phyloP scores from a whole-genome alignment of 2,113 vertebrate genomes.

The Coregonus clupeaformis region DNA sequence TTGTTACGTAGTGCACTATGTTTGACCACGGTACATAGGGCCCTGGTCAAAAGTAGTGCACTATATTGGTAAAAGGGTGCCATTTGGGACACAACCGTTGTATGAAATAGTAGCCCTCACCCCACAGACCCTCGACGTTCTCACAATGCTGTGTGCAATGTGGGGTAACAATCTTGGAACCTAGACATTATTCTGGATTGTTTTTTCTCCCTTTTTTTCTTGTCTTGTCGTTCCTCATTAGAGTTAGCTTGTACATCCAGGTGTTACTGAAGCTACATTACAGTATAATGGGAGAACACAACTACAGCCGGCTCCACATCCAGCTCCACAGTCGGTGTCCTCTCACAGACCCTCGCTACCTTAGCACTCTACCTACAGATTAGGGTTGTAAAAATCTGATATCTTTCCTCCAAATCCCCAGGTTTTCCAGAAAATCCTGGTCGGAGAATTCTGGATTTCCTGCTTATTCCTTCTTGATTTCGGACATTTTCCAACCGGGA shows the following conservation, averaged over 20 bases:
- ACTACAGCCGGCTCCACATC: neutral
- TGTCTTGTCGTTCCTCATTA: neutral
- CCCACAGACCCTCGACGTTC: too few relatives aligned
- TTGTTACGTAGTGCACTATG: neutral
- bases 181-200: too few relatives aligned
- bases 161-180: too few relatives aligned
- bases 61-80: neutral
- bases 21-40: too few relatives aligned
- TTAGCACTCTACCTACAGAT: neutral
- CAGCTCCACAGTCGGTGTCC: conserved; percentile 15
- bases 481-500: too few relatives aligned
- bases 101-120: too few relatives aligned
- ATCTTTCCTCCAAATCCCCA: too few relatives aligned
- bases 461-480: too few relatives aligned
- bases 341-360: neutral
- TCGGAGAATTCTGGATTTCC: too few relatives aligned
- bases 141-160: too few relatives aligned
- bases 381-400: neutral
- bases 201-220: neutral
- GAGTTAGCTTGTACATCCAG: neutral
- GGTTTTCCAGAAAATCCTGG: too few relatives aligned
- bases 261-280: conserved; percentile 35
- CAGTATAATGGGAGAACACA: conserved; percentile 20
- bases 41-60: neutral
- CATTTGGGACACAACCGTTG: too few relatives aligned